phyloP scores from a whole-genome alignment of 2,113 vertebrate genomes.

The Falco punctatus region DNA sequence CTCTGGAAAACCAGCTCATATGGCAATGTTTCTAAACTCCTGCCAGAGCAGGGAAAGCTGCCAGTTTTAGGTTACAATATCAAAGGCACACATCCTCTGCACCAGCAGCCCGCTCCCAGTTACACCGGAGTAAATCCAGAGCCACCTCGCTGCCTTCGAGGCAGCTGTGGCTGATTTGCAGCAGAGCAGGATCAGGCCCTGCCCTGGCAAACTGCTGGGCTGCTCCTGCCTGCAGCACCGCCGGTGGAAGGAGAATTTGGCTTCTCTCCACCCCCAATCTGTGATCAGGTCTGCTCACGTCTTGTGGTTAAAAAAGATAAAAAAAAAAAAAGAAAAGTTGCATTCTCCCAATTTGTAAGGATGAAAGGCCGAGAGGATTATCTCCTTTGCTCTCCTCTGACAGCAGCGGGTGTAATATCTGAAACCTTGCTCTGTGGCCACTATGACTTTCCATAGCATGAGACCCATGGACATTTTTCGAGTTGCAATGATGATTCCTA shows the following conservation, averaged over 20 bases:
- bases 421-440: background rate
- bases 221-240: background rate
- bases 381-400: background rate
- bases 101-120: background rate
- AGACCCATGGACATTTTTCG: background rate
- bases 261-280: rapidly evolving
- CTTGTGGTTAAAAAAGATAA: background rate
- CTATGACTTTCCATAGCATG: rapidly evolving
- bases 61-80: background rate
- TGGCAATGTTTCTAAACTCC: background rate
- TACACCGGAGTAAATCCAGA: background rate
- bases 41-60: constrained; percentile 37
- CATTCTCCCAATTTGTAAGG: background rate
- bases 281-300: background rate
- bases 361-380: background rate
- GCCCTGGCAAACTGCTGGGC: background rate
- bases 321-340: background rate
- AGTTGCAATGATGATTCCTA: background rate
- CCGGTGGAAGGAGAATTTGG: background rate
- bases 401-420: background rate
- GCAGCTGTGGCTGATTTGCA: background rate
- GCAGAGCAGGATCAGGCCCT: background rate
- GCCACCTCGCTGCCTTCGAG: background rate
- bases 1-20: background rate
- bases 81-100: background rate